Evolutionary conservation across 2,797 vertebrate genomes (phyloP), one percentile per base, ranked within the genome.

Genomic region (Halcyon leucocephala): DNA sequence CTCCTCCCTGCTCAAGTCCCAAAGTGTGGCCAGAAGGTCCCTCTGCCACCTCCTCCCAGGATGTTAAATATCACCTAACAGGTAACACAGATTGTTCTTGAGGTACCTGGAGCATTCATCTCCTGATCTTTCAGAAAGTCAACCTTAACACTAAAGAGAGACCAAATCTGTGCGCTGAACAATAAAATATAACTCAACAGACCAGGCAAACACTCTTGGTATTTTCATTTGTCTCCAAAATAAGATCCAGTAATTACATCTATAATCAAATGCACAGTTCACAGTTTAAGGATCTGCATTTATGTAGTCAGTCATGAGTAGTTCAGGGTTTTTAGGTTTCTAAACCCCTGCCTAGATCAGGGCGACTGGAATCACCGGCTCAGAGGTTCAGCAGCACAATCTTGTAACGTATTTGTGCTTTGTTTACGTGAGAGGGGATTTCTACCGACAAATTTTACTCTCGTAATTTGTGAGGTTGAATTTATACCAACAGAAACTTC

Each of bases 171-270:
- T 71, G 48, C 35, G 72, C 71, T 69, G 82, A 89, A 52, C 44
- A 84, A 71, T 78, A 74, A 90, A 86, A 83, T 49, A 13, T 3
- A 91, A 73, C 86, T 83, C 61, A 90, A 71, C 57, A 81, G 57
- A 86, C 26, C 57, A 74, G 80, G 54, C 65, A 83, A 51, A 85
- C 58, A 49, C 46, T 86, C 66, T 52, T 2, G 4, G 37, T 78
- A 64, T 92, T 90, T 73, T 92, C 76, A 69, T 92, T 73, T 86
- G 61, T 72, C 74, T 89, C 91, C 86, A 72, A 84, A 94, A 69
- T 71, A 86, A 93, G 88, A 86, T 57, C 79, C 69, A 84, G 74
- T 82, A 92, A 92, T 82, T 89, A 92, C 62, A 85, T 86, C 78
- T 86, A 39, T 88, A 89, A 93, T 89, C 81, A 91, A 92, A 86